Conservation (phyloP, 2,113 vertebrate species). For the Hypanus sabinus region DNA sequence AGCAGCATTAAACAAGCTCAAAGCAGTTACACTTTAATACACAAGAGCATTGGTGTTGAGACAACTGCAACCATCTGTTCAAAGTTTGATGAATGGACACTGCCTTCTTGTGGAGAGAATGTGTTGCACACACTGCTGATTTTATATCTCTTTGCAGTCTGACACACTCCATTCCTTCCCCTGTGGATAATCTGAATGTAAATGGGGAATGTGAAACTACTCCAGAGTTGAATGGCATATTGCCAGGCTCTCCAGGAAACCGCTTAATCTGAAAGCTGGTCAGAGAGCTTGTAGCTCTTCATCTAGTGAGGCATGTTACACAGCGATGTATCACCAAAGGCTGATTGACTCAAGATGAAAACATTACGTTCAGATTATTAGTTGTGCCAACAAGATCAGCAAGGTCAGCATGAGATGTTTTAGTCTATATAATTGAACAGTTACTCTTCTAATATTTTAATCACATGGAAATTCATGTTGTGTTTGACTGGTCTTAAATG, state of each 20-base stretch:
- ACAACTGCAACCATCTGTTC: constrained; percentile 30
- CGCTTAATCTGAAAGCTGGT: constrained; percentile 32
- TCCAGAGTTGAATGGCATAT: constrained; percentile 6
- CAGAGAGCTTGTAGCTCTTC: constrained; percentile 18
- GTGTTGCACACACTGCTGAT: constrained; percentile 31
- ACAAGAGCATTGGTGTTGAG: background rate
- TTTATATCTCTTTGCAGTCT: constrained; percentile 27
- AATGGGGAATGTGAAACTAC: constrained; percentile 32
- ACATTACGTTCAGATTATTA: background rate
- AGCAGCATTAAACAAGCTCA: background rate
- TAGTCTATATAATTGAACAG: background rate
- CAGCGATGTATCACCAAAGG: background rate
- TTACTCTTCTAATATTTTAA: background rate
- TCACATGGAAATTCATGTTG: background rate
- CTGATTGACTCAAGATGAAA: background rate
- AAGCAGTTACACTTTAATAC: background rate
- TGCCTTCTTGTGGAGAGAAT: constrained; percentile 38
- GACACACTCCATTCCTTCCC: constrained; percentile 37
- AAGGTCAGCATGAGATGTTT: background rate
- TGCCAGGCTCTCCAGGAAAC: constrained; percentile 36
- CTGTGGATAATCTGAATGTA: constrained; percentile 36
- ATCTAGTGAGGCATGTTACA: constrained; percentile 8
- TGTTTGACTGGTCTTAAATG: background rate
- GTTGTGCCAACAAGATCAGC: background rate
- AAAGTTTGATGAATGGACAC: constrained; percentile 37